A percentile compares a stretch with the other conserved stretches of the same genome.
Conservation (phyloP, 2,797 vertebrate genomes). For the Odontamblyopus lacepedii region DNA sequence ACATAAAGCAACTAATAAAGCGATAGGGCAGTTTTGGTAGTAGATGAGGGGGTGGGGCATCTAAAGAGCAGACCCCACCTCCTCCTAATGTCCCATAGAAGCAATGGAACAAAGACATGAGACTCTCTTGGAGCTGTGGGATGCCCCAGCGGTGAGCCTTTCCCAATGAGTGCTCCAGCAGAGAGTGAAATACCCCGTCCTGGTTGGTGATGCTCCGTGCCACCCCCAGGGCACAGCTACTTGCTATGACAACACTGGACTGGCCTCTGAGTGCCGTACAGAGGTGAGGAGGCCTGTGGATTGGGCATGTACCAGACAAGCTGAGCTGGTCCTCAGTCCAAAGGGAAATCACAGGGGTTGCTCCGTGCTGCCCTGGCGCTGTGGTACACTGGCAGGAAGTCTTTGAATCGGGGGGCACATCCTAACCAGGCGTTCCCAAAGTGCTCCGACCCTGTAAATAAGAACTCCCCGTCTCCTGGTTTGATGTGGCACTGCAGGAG, state of each 20-base stretch:
- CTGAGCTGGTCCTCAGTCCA: slow-evolving; percentile 61
- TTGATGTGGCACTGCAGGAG: slow-evolving; percentile 77
- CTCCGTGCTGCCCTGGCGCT: slow-evolving; percentile 66
- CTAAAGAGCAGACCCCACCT: slow-evolving; percentile 49
- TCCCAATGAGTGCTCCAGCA: slow-evolving; percentile 40
- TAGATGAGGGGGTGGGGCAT: slow-evolving; percentile 44
- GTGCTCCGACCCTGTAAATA: slow-evolving; percentile 84
- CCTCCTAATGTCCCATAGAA: slow-evolving; percentile 44
- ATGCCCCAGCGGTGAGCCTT: slow-evolving; percentile 46
- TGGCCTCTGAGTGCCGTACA: slow-evolving; percentile 32
- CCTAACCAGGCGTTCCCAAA: slow-evolving; percentile 87
- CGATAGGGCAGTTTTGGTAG: slow-evolving; percentile 45
- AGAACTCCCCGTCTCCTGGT: slow-evolving; percentile 80
- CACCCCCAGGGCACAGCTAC: slow-evolving; percentile 31
- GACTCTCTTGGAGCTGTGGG: slow-evolving; percentile 35
- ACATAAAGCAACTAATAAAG: not conserved
- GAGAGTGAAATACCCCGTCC: slow-evolving; percentile 25
- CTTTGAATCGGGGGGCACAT: slow-evolving; percentile 83
- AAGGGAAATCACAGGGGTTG: slow-evolving; percentile 82
- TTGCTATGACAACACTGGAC: slow-evolving; percentile 28
- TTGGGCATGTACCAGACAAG: slow-evolving; percentile 4
- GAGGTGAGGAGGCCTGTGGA: slow-evolving; percentile 26
- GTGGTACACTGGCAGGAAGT: slow-evolving; percentile 77
- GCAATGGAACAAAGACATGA: slow-evolving; percentile 49
- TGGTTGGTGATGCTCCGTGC: slow-evolving; percentile 40